These are phyloP conservation scores for Drosophila ohnishii DNA, from an alignment of 1,140 invertebrate species.

Conservation along the genomic window DNA sequence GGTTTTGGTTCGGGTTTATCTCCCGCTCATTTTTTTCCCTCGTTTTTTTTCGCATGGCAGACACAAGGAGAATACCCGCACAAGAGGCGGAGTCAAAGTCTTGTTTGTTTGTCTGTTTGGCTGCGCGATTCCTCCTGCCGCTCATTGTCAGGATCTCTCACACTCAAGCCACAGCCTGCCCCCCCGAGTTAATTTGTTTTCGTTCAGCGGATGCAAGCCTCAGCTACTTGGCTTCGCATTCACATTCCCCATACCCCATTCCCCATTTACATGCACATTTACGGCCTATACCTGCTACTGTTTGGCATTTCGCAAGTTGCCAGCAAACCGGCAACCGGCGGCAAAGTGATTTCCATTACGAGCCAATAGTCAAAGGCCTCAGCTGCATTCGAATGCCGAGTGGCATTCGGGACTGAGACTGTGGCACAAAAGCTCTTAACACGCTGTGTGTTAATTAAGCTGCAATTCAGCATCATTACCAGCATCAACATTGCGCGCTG, in stretches of 20 bases:
- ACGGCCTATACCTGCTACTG: slow-evolving; percentile 36
- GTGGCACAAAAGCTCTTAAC: slow-evolving; percentile 72
- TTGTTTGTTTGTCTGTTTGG: slow-evolving; percentile 50
- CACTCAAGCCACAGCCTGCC: background rate
- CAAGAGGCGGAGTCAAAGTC: slow-evolving; percentile 38
- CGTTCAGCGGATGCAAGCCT: slow-evolving; percentile 47
- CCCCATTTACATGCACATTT: slow-evolving; percentile 20
- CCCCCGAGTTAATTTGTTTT: slow-evolving; percentile 54
- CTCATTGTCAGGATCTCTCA: slow-evolving; percentile 30
- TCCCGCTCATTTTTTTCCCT: slow-evolving; percentile 28
- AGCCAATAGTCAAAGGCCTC: slow-evolving; percentile 63
- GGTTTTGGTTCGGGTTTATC: slow-evolving; percentile 54
- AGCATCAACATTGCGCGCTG: slow-evolving; percentile 69
- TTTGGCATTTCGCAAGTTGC: slow-evolving; percentile 13
- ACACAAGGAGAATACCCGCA: slow-evolving; percentile 22
- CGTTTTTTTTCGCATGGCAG: slow-evolving; percentile 28
- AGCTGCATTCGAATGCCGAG: slow-evolving; percentile 38
- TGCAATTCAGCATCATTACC: slow-evolving; percentile 76
- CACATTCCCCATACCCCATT: slow-evolving; percentile 1
- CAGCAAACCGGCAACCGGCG: slow-evolving; percentile 24
- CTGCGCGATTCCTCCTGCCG: slow-evolving; percentile 13
- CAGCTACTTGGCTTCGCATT: slow-evolving; percentile 51
- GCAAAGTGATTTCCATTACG: slow-evolving; percentile 68
- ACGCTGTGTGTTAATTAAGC: slow-evolving; percentile 78
- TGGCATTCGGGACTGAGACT: slow-evolving; percentile 7